phyloP scores from a whole-genome alignment of 2,888 invertebrate genomes.

The Dichetophora obliterata region DNA sequence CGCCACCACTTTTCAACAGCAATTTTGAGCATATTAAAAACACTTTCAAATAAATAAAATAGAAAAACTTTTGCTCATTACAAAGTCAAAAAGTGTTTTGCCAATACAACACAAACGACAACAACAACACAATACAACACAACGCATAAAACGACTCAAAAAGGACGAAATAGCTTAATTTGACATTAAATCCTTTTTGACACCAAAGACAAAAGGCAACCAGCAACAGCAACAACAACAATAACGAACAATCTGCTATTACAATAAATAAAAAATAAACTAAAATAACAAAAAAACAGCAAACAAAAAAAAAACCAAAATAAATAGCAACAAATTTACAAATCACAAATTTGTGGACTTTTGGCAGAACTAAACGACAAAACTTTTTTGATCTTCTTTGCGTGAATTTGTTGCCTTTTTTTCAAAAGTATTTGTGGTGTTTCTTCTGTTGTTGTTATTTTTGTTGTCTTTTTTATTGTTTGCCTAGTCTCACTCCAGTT shows the following conservation, averaged over 20 bases:
- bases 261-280: not conserved
- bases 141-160: conserved; percentile 10
- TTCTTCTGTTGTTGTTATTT: not conserved
- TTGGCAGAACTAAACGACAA: conserved; percentile 21
- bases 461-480: not conserved
- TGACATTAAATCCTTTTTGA: conserved; percentile 25
- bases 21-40: not conserved
- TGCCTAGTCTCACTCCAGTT: not conserved
- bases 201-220: conserved; percentile 11
- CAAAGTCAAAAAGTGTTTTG: conserved; percentile 27
- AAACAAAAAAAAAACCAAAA: not conserved
- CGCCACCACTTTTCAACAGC: not conserved
- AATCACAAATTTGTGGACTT: conserved; percentile 30
- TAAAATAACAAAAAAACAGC: not conserved
- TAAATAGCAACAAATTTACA: conserved; percentile 8
- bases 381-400: conserved; percentile 25
- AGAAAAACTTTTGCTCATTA: conserved; percentile 32
- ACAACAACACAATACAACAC: not conserved
- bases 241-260: not conserved
- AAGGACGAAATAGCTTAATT: conserved; percentile 50
- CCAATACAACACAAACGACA: not conserved
- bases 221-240: conserved; percentile 13
- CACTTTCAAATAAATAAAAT: conserved; percentile 13
- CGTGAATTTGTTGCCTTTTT: not conserved
- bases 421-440: too few relatives aligned